Base-by-base conservation (phyloP, 2,113 vertebrate species). In the Condylura cristata region DNA sequence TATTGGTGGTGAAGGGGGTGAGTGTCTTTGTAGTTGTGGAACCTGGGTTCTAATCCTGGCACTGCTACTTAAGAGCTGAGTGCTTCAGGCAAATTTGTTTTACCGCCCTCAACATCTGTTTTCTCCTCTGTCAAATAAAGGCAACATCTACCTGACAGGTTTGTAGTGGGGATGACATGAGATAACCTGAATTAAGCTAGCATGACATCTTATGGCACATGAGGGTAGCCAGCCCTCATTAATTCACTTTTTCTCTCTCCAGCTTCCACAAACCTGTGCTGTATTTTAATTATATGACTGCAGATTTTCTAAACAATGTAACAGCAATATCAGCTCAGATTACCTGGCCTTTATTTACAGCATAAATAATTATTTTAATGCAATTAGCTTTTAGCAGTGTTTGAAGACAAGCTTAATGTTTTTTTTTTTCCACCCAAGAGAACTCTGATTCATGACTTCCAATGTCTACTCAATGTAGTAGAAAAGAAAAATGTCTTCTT, bases 331-430 rank as follows among this genome's bases (percentile, higher is more conserved):
- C 80, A 63, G 41, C 30, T 94, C 51, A 48, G 66, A 91, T 82
- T 37, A 87, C 81, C 81, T 92, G 74, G 63, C 34, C 58, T 68
- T 94, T 91, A 95, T 34, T 95, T 94, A 94, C 53, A 94, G 46
- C 48, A 92, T 48, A 87, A 87, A 56, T 85, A 89, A 86, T 81
- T 95, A 71, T 95, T 85, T 90, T 61, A 82, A 89, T 83, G 87
- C 60, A 96, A 87, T 95, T 95, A 93, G 93, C 66, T 90, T 53
- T 75, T 39, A 93, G 89, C 51, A 32, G 39, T 75, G 34, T 75
- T 88, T 32, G 89, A 90, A 93, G 72, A 94, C 84, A 96, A 89
- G 72, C 51, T 71, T 78, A 95, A 93, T 75, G 63, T 72, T 76
- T 94, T 58, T 76, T 94, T 58, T 81, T 44, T 61, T 37, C 51